phyloP scores from a whole-genome alignment of 2,113 vertebrate genomes.

The Xenus cinereus region DNA sequence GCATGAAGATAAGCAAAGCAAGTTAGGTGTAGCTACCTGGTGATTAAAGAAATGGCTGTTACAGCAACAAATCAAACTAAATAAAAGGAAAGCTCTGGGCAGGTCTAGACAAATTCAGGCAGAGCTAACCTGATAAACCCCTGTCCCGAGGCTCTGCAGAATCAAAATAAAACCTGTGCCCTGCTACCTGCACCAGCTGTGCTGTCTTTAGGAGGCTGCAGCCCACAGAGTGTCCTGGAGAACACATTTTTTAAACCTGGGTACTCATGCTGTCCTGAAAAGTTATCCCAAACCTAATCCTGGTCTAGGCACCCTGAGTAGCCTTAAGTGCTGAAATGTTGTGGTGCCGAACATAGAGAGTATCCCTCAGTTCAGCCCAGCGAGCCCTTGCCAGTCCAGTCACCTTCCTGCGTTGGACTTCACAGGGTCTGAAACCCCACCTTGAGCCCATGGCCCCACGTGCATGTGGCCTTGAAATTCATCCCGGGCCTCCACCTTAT shows the following conservation, averaged over 20 bases:
- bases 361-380: background rate
- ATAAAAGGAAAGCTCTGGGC: background rate
- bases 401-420: background rate
- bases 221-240: accelerated
- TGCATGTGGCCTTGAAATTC: accelerated
- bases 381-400: background rate
- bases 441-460: background rate
- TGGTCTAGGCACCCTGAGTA: background rate
- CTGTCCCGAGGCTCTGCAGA: background rate
- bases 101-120: background rate
- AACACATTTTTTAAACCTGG: background rate
- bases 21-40: background rate
- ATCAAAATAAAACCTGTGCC: background rate
- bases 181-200: background rate
- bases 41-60: background rate
- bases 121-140: background rate
- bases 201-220: background rate
- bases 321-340: background rate
- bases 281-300: background rate
- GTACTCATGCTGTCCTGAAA: background rate
- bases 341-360: accelerated
- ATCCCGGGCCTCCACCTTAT: background rate
- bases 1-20: background rate
- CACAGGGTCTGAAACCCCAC: background rate
- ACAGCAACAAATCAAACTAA: background rate